Conservation (phyloP, 2,888 invertebrate species). For the Synergus umbraculus region DNA sequence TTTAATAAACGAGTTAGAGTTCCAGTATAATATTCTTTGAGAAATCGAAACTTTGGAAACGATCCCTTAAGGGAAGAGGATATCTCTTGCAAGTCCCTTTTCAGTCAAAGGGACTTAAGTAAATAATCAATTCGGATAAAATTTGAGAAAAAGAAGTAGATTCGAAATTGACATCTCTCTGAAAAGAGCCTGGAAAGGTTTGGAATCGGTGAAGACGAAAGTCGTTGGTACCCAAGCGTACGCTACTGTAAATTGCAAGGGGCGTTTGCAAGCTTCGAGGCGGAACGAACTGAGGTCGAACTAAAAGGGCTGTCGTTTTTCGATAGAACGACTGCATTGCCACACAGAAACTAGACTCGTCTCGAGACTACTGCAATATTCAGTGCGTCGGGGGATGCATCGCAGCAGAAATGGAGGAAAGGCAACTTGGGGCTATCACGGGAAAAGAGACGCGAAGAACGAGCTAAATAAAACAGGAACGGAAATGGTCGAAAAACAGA, state of each 20-base stretch:
- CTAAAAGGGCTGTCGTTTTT: conserved; percentile 39
- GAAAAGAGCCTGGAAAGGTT: neutral
- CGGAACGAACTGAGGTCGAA: conserved; percentile 32
- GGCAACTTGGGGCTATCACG: conserved; percentile 40
- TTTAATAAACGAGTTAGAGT: too few species aligned
- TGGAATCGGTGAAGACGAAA: neutral
- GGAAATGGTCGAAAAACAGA: neutral
- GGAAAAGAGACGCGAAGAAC: neutral
- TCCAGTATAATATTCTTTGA: too few species aligned
- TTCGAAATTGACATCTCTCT: neutral
- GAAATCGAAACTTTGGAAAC: neutral
- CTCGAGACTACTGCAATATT: conserved; percentile 37
- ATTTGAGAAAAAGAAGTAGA: neutral
- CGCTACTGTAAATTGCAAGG: conserved; percentile 17
- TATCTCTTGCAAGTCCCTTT: neutral
- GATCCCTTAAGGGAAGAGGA: neutral
- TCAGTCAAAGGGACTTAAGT: neutral
- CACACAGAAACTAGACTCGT: conserved; percentile 31
- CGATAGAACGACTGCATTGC: conserved; percentile 28
- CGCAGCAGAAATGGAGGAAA: conserved; percentile 26
- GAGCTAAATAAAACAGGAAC: conserved; percentile 27
- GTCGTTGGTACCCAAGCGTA: neutral
- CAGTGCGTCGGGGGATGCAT: conserved; percentile 42
- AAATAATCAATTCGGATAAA: neutral
- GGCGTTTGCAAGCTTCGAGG: neutral